Evolutionary conservation across 2,113 vertebrate genomes (phyloP), one percentile per base, ranked within the genome.

Genomic region (Platysteira castanea): DNA sequence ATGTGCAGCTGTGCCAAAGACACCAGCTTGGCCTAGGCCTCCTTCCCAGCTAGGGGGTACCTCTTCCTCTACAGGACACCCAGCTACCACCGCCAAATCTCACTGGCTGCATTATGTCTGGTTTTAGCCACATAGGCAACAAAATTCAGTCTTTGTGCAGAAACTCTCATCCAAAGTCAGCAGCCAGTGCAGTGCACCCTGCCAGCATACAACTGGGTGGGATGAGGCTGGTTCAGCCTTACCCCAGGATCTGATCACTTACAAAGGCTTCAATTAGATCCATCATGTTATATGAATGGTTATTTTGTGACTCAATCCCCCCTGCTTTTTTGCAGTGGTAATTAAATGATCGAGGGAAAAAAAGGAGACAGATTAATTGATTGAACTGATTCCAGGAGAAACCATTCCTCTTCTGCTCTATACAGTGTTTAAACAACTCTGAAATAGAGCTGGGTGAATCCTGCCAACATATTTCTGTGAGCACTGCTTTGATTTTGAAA

Each of bases 341-440:
- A 96, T 96, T 94, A 96, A 96, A 93, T 90, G 69, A 94, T 87
- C 7, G 5, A 93, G 79, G 49, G 3, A 1, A 12, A 74, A 73
- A 93, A 96, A 89, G 71, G 50, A 94, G 93, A 59, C 63, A 90
- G 85, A 91, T 92, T 96, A 96, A 97, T 93, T 96, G 92, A 96
- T 94, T 96, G 93, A 96, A 94, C 96, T 71, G 90, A 93, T 92
- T 97, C 96, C 92, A 96, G 76, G 80, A 96, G 95, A 96, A 96
- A 87, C 83, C 74, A 90, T 92, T 96, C 61, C 60, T 96, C 71
- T 93, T 90, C 77, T 94, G 47, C 79, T 89, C 75, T 88, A 46
- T 84, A 67, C 1, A 8, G 68, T 81, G 54, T 90, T 96, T 95
- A 95, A 95, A 87, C 76, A 91, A 75, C 73, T 92, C 80, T 93